Base-by-base conservation (phyloP, 2,888 invertebrate genomes). In the Thumatha senex region DNA sequence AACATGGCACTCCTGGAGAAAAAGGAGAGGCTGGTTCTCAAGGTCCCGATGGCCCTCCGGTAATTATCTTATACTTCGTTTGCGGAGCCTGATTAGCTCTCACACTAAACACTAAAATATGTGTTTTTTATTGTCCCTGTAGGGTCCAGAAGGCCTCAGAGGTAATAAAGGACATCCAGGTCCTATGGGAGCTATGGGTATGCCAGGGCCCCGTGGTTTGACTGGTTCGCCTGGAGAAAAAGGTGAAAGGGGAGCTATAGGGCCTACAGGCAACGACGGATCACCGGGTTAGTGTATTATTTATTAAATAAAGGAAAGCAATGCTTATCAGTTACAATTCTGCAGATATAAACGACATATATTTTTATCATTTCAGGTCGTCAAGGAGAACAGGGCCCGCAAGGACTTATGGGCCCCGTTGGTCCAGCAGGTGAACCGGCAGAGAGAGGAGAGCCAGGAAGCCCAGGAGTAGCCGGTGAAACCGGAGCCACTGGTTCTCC, bases 381-480 rank as follows among this genome's bases (percentile, higher is more conserved):
- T 51, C 93, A 93, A 78, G 96, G 97, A 56, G 96, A 96, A 72
- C 94, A 96, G 74, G 96, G 96, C 0, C 93, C 93, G 0, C 95
- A 95, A 76, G 97, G 97, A n/a, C 92, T 93, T 12, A 82, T 95
- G 15, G 96, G 96, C 3, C 94, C 95, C 0, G 89, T 93, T 0
- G 97, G 97, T 1, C 94, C 95, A 1, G 95, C 96, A 0, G 97
- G 97, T 12, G 96, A 96, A 80, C 94, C 95, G 40, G 96, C 95
- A 0, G 96, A 96, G 79, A 89, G 96, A 70, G 96, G 96, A 14
- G 96, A 96, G 69, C 92, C 95, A 0, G 96, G 96, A 2, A 84
- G 93, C 5, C 93, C 95, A 0, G 97, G 97, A 1, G 82, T 92
- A 0, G 92, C 94, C 7, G 95, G 95, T 33, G 95, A 95, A 69